Base-by-base conservation (phyloP, 1,140 invertebrate species). In the Trichogramma pretiosum region DNA sequence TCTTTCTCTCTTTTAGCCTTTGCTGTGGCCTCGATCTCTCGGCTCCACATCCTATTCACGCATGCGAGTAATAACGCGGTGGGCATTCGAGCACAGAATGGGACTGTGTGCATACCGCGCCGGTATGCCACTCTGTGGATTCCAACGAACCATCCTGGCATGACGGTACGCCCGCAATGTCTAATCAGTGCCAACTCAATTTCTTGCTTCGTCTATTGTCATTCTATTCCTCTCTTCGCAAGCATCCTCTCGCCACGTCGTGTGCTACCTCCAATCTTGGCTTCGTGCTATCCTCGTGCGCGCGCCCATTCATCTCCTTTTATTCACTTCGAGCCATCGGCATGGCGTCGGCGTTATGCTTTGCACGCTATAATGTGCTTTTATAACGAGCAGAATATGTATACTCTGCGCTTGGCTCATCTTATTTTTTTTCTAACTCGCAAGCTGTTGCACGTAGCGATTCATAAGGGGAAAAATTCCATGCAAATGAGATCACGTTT, bases 181-280 rank as follows among this genome's bases (percentile, higher is more conserved):
- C 60, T 65, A 67, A 67, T 67, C 65, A 67, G 63, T 66, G 65
- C 65, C 63, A 64, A 62, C 60, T 67, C 63, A 64, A 67, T 67
- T 67, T 67, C 59, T 50, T 37, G 42, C 38, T 53, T 55, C 56
- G 45, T 58, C 56, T 57, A 67, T 64, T 64, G 60, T 65, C 60
- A 18, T 5, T 36, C 8, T 36, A 5, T 19, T 11, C 37, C 14
- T 3, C 4, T n/a, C 5, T 3, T 5, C 39, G 24, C 24, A 3
- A 4, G 7, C 23, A 21, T 16, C 14, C 21, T 3, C 14, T 4
- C 14, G 10, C 37, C 7, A 3, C 14, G 8, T n/a, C n/a, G n/a
- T n/a, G n/a, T n/a, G n/a, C n/a, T n/a, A n/a, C n/a, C n/a, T n/a
- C n/a, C n/a, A n/a, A n/a, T n/a, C n/a, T n/a, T n/a, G n/a, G n/a